A percentile compares a stretch with the other conserved stretches of the same genome.
Evolutionary conservation across 1,140 invertebrate genomes (phyloP).

Genomic region (Telenomus remus): DNA sequence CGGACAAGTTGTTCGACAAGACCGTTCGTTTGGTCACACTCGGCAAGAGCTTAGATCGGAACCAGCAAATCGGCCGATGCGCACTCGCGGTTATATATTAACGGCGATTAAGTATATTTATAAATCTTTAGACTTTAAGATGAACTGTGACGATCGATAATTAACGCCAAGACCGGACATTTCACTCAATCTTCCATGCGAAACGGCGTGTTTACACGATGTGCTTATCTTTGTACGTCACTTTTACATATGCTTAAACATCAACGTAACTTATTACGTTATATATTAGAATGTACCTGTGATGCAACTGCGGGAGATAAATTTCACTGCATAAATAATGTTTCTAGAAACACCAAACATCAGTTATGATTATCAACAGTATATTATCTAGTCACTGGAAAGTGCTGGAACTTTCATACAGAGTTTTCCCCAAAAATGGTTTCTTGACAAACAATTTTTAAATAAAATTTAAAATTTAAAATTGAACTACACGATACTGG

Average conservation of each 20-base stretch:
- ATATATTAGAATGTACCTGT: constrained; percentile 34
- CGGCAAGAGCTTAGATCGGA: constrained; percentile 21
- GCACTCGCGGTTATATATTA: constrained; percentile 13
- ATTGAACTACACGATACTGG: too few relatives aligned
- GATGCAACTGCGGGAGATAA: constrained; percentile 4
- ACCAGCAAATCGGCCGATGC: constrained; percentile 11
- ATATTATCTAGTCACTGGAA: too few relatives aligned
- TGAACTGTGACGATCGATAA: constrained; percentile 36
- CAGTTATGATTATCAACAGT: too few relatives aligned
- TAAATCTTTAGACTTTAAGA: constrained; percentile 12
- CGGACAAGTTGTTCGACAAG: constrained; percentile 54
- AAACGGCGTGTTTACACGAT: constrained; percentile 46
- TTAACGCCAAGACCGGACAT: constrained; percentile 43
- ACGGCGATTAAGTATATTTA: constrained; percentile 24
- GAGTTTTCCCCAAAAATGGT: too few relatives aligned
- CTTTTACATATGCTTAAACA: constrained; percentile 50
- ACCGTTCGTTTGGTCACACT: constrained; percentile 38
- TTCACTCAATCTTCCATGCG: constrained; percentile 49
- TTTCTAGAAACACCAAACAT: neutral
- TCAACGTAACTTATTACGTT: constrained; percentile 52
- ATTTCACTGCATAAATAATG: constrained; percentile 6
- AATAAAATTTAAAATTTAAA: too few relatives aligned
- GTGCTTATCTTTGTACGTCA: constrained; percentile 50
- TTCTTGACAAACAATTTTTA: too few relatives aligned
- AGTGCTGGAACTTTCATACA: too few relatives aligned